Conservation (phyloP, 92 coral and sea anemone genomes). For the Montipora capitata region DNA sequence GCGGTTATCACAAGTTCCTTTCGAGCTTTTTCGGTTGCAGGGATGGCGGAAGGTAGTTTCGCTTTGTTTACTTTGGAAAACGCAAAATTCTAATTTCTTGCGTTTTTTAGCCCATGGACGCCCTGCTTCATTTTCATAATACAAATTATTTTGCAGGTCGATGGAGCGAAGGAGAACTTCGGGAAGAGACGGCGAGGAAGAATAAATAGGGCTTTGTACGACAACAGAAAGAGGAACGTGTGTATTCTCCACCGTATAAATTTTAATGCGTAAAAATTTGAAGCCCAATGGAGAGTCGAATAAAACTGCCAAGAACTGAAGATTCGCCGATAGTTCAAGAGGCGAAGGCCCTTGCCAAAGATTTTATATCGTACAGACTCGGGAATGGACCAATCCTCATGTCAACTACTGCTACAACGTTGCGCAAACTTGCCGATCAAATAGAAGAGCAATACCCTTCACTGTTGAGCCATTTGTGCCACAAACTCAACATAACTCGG, state of each 20-base stretch:
- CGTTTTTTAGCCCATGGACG: constrained; percentile 12
- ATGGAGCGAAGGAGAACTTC: constrained; percentile 44
- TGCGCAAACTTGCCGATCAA: constrained; percentile 97
- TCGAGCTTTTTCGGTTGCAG: constrained; percentile 51
- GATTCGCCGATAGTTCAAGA: constrained; percentile 73
- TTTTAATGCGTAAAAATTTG: constrained; percentile 45
- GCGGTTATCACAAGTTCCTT: constrained; percentile 1
- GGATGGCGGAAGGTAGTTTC: constrained; percentile 47
- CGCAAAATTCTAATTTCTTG: constrained; percentile 3
- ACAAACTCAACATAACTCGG: constrained; percentile 87
- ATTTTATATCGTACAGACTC: constrained; percentile 93
- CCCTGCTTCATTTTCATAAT: constrained; percentile 22
- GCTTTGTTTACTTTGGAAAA: constrained; percentile 50
- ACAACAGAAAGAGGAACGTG: constrained; percentile 39
- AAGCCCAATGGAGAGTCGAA: constrained; percentile 85
- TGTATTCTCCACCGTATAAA: constrained; percentile 50
- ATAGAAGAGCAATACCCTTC: constrained; percentile 94
- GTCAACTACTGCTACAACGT: constrained; percentile 86
- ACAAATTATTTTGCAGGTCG: constrained; percentile 27
- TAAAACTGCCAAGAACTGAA: constrained; percentile 62
- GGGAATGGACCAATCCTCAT: constrained; percentile 86
- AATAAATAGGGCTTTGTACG: constrained; percentile 1
- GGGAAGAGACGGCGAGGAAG: constrained; percentile 30
- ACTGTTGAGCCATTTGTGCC: constrained; percentile 91
- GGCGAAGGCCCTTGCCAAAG: constrained; percentile 88